These are phyloP conservation scores for Peucedramus taeniatus DNA, from an alignment of 2,113 vertebrate species.

Conservation along the genomic window DNA sequence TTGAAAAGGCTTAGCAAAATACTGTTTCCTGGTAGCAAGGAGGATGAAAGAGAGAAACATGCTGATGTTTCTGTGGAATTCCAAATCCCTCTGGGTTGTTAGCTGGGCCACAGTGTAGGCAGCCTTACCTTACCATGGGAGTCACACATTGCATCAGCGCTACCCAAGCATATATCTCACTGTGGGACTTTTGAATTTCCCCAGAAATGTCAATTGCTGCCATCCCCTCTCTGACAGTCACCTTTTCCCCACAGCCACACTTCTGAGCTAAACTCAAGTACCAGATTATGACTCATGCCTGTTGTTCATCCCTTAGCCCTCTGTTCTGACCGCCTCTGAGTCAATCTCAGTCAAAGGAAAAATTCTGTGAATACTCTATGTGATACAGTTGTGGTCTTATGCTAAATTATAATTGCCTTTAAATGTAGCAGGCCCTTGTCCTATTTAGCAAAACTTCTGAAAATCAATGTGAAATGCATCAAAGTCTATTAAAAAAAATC, in stretches of 20 bases:
- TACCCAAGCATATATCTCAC: rapidly evolving
- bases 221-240: background rate
- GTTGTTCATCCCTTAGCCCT: background rate
- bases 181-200: background rate
- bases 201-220: background rate
- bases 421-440: background rate
- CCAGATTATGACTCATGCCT: background rate
- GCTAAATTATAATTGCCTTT: background rate
- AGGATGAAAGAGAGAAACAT: background rate
- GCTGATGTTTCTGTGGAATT: background rate
- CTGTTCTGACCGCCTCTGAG: background rate
- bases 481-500: background rate
- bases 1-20: background rate
- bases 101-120: background rate
- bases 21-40: background rate
- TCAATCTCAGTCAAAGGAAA: background rate
- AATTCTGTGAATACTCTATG: background rate
- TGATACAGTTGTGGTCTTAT: background rate
- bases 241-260: background rate
- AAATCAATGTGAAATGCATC: background rate
- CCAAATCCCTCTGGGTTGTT: background rate
- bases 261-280: background rate
- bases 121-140: background rate
- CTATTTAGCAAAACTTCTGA: background rate
- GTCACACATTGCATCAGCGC: background rate